phyloP scores from a whole-genome alignment of 2,797 vertebrate species.

The Pangasius mekongensis region DNA sequence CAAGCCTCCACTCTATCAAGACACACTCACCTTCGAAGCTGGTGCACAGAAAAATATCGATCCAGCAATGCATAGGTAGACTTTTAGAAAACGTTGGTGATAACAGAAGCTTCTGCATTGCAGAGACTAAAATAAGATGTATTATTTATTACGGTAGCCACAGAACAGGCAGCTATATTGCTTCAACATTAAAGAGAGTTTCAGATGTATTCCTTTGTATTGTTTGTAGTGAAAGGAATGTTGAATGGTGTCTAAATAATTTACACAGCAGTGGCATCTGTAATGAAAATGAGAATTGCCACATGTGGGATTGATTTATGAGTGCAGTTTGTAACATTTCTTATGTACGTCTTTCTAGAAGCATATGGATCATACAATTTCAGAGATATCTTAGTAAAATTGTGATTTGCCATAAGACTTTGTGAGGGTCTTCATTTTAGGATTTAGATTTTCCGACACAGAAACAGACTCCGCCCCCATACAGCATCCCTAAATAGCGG shows the following conservation, averaged over 20 bases:
- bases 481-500: background rate
- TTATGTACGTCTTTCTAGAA: background rate
- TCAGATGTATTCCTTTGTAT: conserved; percentile 23
- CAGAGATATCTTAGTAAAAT: background rate
- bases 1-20: conserved; percentile 49
- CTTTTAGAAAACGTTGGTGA: conserved; percentile 39
- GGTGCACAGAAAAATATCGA: conserved; percentile 49
- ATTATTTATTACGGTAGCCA: conserved; percentile 45
- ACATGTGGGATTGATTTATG: background rate
- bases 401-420: background rate
- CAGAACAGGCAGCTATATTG: conserved; percentile 36
- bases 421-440: background rate
- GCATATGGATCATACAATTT: background rate
- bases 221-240: conserved; percentile 16
- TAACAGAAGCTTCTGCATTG: conserved; percentile 30
- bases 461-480: background rate
- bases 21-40: conserved; percentile 42
- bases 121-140: conserved; percentile 28
- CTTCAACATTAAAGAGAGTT: conserved; percentile 15
- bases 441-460: background rate
- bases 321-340: background rate
- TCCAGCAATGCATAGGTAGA: conserved; percentile 44
- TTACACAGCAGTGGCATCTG: background rate
- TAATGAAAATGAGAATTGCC: background rate
- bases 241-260: background rate